phyloP scores from a whole-genome alignment of 1,140 invertebrate genomes.

The Penaeus indicus region DNA sequence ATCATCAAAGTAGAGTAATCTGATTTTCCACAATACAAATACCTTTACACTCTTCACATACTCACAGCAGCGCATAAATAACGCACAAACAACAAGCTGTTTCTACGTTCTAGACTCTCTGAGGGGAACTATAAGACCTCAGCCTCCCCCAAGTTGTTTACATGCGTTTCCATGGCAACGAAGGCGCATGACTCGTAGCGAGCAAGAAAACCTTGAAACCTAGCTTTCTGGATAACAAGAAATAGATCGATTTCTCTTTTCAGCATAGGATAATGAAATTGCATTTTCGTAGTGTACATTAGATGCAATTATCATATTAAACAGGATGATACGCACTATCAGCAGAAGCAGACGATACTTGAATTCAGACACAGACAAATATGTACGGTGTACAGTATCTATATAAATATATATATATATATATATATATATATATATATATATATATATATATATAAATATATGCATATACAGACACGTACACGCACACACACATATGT shows the following conservation, averaged over 20 bases:
- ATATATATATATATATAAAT: conserved; percentile 24
- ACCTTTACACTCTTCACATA: too few relatives aligned
- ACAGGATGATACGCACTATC: too few relatives aligned
- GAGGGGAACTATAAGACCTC: background rate
- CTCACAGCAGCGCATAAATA: background rate
- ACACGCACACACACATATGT: background rate
- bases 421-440: conserved; percentile 15
- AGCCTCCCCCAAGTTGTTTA: conserved; percentile 9
- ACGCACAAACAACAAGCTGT: background rate
- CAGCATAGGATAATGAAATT: too few relatives aligned
- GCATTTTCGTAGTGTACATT: too few relatives aligned
- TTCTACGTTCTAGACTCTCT: background rate
- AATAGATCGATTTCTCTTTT: too few relatives aligned
- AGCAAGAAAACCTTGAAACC: background rate
- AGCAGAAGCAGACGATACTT: too few relatives aligned
- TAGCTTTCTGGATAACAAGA: too few relatives aligned
- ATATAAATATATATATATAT: background rate
- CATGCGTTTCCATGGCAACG: conserved; percentile 33
- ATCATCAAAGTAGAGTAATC: too few relatives aligned
- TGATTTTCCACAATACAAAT: too few relatives aligned
- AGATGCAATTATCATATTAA: too few relatives aligned
- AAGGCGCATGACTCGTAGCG: background rate
- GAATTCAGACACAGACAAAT: background rate
- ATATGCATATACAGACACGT: background rate
- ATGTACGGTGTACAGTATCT: background rate